Percentiles rank a stretch among this genome's conserved stretches.
These are phyloP conservation scores for Spilosoma lubricipeda DNA, from an alignment of 2,888 invertebrate species.

Conservation along the genomic window DNA sequence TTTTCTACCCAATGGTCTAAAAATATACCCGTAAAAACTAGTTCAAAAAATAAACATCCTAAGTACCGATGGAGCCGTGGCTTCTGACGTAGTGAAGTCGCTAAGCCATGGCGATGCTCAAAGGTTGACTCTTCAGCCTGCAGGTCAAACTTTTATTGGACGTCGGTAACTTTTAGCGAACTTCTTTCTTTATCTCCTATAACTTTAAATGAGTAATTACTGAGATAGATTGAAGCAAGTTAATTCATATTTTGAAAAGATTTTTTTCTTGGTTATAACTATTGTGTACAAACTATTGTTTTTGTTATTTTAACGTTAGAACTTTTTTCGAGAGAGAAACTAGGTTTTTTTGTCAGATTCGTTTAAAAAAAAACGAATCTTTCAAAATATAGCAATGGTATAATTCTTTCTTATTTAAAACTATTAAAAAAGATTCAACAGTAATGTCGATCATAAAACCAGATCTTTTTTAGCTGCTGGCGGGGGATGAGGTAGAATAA, in stretches of 20 bases:
- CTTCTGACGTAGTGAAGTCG: conserved; percentile 19
- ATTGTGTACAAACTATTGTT: background rate
- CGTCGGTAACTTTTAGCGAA: conserved; percentile 31
- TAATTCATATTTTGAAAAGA: background rate
- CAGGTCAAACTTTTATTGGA: conserved; percentile 38
- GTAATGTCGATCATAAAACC: background rate
- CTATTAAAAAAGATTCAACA: no score
- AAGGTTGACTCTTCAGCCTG: conserved; percentile 39
- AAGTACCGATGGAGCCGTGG: background rate
- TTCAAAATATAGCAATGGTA: no score
- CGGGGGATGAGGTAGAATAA: background rate
- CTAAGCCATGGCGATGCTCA: conserved; percentile 31
- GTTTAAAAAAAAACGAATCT: no score
- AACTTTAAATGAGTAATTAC: background rate
- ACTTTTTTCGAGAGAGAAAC: background rate
- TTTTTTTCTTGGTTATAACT: background rate
- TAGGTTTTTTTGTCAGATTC: background rate
- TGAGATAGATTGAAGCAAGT: conserved; percentile 1
- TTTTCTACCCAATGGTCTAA: no score
- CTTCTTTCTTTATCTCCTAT: background rate
- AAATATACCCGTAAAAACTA: no score
- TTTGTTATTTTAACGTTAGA: background rate
- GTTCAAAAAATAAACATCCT: background rate
- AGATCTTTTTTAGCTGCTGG: background rate
- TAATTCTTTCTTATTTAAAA: no score